A percentile compares a stretch with the other conserved stretches of the same genome.
Conservation (phyloP, 2,113 vertebrate genomes). For the Eptatretus burgeri region DNA sequence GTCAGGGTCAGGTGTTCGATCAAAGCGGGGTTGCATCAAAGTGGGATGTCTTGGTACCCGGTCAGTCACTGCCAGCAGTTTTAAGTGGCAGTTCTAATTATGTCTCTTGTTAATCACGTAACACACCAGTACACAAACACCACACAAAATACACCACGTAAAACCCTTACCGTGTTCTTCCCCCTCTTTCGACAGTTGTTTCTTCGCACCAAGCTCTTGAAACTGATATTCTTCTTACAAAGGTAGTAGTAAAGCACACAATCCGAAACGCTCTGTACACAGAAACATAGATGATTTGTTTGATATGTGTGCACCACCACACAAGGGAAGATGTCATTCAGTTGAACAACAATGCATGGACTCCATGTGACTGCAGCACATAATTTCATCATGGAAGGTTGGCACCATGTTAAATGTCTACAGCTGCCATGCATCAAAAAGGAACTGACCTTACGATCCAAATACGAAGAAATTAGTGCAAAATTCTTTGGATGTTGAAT, state of each 20-base stretch:
- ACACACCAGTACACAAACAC: too few relatives aligned
- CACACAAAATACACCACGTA: too few relatives aligned
- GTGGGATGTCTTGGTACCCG: too few relatives aligned
- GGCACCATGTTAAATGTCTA: too few relatives aligned
- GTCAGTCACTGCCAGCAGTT: too few relatives aligned
- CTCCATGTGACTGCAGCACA: neutral
- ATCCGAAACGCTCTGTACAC: conserved; percentile 54
- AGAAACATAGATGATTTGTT: conserved; percentile 7
- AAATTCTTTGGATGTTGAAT: conserved; percentile 98
- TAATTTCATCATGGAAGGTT: too few relatives aligned
- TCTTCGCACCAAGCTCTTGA: conserved; percentile 68
- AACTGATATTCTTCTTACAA: conserved; percentile 98
- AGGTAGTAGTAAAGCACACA: conserved; percentile 95
- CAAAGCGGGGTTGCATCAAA: too few relatives aligned
- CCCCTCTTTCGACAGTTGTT: conserved; percentile 73
- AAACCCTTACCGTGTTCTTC: conserved; percentile 45
- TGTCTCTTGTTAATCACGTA: too few relatives aligned
- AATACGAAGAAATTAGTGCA: conserved; percentile 70
- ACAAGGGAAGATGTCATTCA: conserved; percentile 8
- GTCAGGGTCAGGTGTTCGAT: too few relatives aligned
- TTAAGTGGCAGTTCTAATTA: too few relatives aligned
- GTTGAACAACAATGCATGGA: conserved; percentile 2
- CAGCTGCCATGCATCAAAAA: too few relatives aligned
- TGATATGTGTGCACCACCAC: conserved; percentile 11
- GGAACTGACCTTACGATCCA: conserved; percentile 71